phyloP scores from a whole-genome alignment of 2,888 invertebrate genomes.

The Rhimphoctona megacephalus region DNA sequence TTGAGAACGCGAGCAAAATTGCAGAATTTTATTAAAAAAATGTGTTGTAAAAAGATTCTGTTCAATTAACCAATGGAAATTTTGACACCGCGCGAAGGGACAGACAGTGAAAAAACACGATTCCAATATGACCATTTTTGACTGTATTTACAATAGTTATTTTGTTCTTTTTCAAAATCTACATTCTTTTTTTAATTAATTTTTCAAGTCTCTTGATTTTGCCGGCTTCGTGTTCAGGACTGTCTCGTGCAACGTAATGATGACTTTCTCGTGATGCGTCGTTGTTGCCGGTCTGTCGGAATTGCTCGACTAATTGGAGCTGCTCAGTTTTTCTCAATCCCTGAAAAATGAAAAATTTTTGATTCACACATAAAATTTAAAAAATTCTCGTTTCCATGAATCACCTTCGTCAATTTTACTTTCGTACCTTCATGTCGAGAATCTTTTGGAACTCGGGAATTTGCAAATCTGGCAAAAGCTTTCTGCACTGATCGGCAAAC shows the following conservation, averaged over 20 bases:
- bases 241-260: slow-evolving; percentile 76
- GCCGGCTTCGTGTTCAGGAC: slow-evolving; percentile 85
- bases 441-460: slow-evolving; percentile 96
- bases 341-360: slow-evolving; percentile 64
- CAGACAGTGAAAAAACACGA: background rate
- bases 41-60: too few relatives aligned
- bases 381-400: background rate
- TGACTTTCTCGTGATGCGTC: slow-evolving; percentile 71
- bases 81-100: too few relatives aligned
- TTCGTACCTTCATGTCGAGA: slow-evolving; percentile 94
- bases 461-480: slow-evolving; percentile 95
- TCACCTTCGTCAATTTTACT: background rate
- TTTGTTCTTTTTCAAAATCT: slow-evolving; percentile 38
- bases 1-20: too few relatives aligned
- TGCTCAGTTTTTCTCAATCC: slow-evolving; percentile 86
- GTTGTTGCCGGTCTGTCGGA: slow-evolving; percentile 84
- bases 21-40: too few relatives aligned
- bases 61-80: background rate
- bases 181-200: slow-evolving; percentile 86
- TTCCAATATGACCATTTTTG: slow-evolving; percentile 4
- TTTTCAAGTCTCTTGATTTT: slow-evolving; percentile 87
- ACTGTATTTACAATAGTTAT: slow-evolving; percentile 39
- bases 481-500: slow-evolving; percentile 95
- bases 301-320: slow-evolving; percentile 86
- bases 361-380: background rate